Percentiles rank a stretch among this genome's conserved stretches.
Conservation (phyloP, 92 coral and sea anemone genomes). For the Bergia sp. region DNA sequence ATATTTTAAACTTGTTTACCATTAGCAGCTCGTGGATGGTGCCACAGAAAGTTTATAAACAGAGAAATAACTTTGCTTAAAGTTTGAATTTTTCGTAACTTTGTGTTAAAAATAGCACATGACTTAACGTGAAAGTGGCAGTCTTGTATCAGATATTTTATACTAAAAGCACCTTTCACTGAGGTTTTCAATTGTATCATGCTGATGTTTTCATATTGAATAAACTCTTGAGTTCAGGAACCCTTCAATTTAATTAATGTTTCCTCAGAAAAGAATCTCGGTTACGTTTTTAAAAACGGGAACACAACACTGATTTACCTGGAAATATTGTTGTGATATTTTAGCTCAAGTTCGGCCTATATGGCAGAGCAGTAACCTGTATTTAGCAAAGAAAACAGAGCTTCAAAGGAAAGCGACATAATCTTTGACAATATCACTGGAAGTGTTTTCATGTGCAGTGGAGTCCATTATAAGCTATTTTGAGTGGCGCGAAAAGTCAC, state of each 20-base stretch:
- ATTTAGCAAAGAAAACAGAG: slow-evolving; percentile 30
- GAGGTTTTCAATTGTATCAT: not conserved
- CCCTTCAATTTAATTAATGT: slow-evolving; percentile 20
- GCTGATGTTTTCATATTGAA: slow-evolving; percentile 1
- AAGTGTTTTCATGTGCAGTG: slow-evolving; percentile 7
- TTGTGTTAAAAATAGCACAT: not conserved
- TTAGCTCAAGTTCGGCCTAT: not conserved
- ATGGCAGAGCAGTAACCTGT: slow-evolving; percentile 1
- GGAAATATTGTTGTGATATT: slow-evolving; percentile 22
- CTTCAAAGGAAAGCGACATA: slow-evolving; percentile 10
- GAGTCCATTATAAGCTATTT: not conserved
- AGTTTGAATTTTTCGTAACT: slow-evolving; percentile 6
- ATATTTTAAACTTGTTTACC: slow-evolving; percentile 30
- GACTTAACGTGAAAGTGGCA: not conserved
- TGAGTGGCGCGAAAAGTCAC: slow-evolving; percentile 37
- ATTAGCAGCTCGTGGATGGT: slow-evolving; percentile 9
- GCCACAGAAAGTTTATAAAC: slow-evolving; percentile 11
- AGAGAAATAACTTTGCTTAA: slow-evolving; percentile 10
- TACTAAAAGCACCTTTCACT: not conserved
- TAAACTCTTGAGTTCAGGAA: slow-evolving; percentile 36
- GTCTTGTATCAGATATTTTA: not conserved
- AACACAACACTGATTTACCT: not conserved
- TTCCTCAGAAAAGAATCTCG: slow-evolving; percentile 14
- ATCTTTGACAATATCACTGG: slow-evolving; percentile 1
- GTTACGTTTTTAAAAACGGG: not conserved